phyloP scores from a whole-genome alignment of 2,797 vertebrate species.

The Pseudocheirus occidentalis region DNA sequence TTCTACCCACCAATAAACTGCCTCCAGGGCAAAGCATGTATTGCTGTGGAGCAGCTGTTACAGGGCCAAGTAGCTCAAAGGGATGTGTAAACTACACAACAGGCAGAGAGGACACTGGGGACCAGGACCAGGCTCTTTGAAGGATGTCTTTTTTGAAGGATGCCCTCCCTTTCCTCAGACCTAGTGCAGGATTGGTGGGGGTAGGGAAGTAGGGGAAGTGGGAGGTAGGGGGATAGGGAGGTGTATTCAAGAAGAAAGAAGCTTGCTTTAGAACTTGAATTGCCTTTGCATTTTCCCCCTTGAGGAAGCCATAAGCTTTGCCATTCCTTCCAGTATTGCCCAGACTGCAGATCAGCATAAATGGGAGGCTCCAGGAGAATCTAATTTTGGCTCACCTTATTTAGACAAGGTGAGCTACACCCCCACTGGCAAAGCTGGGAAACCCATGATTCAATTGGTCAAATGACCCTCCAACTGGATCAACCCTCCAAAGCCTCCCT shows the following conservation, averaged over 20 bases:
- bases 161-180: neutral
- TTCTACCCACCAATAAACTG: conserved; percentile 9
- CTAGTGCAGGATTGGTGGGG: neutral
- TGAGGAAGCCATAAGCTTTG: neutral
- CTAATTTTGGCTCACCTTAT: neutral
- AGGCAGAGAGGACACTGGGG: neutral
- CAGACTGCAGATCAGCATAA: fast-evolving
- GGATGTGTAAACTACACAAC: fast-evolving
- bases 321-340: neutral
- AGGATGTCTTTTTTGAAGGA: neutral
- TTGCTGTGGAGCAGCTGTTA: conserved; percentile 13
- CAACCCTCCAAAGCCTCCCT: neutral
- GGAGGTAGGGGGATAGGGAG: neutral
- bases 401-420: neutral
- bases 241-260: neutral
- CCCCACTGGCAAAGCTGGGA: neutral
- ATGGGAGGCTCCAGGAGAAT: neutral
- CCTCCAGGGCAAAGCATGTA: neutral
- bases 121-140: neutral
- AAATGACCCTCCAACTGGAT: conserved; percentile 25
- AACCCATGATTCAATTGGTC: conserved; percentile 30
- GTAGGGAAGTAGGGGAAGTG: fast-evolving
- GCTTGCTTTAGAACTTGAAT: neutral
- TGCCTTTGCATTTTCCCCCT: neutral
- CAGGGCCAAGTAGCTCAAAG: neutral